Evolutionary conservation across 2,113 vertebrate genomes (phyloP).

Genomic region (Cynoglossus semilaevis): DNA sequence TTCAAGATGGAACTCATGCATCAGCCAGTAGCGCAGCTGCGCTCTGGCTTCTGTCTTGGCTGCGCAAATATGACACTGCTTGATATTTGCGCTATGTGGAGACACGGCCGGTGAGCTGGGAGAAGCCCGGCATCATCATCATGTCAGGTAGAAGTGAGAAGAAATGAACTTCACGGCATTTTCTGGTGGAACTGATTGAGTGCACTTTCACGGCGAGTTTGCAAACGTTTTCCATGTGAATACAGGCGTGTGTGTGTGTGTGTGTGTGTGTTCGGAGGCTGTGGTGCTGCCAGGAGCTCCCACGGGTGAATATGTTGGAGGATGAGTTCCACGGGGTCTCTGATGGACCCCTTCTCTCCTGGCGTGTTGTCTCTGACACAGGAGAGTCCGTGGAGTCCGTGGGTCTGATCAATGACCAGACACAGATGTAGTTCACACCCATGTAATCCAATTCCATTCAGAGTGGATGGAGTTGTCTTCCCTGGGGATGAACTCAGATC

Average conservation of each 20-base stretch:
- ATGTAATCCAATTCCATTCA: slow-evolving; percentile 1
- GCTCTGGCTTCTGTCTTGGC: not conserved
- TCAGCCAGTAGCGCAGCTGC: not conserved
- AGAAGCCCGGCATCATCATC: not conserved
- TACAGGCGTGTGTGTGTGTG: not conserved
- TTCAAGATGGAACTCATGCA: not conserved
- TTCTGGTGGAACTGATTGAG: not conserved
- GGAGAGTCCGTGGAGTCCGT: slow-evolving; percentile 12
- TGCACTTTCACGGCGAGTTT: not conserved
- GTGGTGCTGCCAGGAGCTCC: slow-evolving; percentile 32
- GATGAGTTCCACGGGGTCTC: slow-evolving; percentile 16
- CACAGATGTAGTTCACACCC: slow-evolving; percentile 18
- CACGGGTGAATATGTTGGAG: slow-evolving; percentile 62
- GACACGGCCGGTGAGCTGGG: not conserved
- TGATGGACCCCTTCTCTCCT: slow-evolving; percentile 23
- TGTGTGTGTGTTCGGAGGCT: not conserved
- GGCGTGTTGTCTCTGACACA: slow-evolving; percentile 21
- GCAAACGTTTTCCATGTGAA: not conserved
- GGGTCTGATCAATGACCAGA: slow-evolving; percentile 12
- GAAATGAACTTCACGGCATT: not conserved
- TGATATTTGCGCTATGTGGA: not conserved
- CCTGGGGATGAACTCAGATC: not conserved
- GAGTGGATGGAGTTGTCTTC: not conserved
- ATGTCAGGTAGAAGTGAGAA: not conserved
- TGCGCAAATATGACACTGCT: not conserved